Conservation (phyloP, 2,113 vertebrate genomes). For the Forbesichthys papilliferus region DNA sequence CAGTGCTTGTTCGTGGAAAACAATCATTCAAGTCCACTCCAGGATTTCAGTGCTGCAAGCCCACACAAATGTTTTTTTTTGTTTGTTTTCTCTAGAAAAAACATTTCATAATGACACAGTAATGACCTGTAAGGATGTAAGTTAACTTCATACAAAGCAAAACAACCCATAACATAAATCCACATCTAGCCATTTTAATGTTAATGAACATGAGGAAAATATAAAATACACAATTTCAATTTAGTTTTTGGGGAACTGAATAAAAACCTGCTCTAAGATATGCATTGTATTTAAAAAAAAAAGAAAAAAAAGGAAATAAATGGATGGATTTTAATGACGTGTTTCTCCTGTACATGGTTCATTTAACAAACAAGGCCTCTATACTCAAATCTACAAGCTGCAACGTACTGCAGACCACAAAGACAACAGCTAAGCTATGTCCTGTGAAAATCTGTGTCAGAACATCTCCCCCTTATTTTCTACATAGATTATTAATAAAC, state of each 20-base stretch:
- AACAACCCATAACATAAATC: constrained; percentile 46
- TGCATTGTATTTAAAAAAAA: constrained; percentile 19
- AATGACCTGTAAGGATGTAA: constrained; percentile 27
- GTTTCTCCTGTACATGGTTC: background rate
- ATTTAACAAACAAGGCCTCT: background rate
- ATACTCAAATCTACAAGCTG: background rate
- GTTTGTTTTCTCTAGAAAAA: background rate
- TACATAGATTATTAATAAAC: too few relatives aligned
- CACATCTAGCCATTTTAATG: constrained; percentile 73
- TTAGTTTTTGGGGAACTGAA: constrained; percentile 25
- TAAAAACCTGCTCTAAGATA: constrained; percentile 57
- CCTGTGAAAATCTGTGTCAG: too few relatives aligned
- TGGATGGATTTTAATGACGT: background rate
- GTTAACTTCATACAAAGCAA: constrained; percentile 47
- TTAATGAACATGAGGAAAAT: constrained; percentile 58
- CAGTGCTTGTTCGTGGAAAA: constrained; percentile 47
- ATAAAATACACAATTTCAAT: constrained; percentile 37
- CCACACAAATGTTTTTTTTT: constrained; percentile 6
- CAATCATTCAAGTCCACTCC: constrained; percentile 47
- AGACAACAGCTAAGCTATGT: too few relatives aligned
- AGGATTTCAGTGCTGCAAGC: constrained; percentile 35
- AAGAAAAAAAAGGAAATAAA: background rate
- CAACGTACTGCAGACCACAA: too few relatives aligned
- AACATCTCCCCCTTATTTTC: too few relatives aligned
- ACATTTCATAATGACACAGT: background rate